These are phyloP conservation scores for Sesamia inferens DNA, from an alignment of 2,888 invertebrate genomes.

Conservation along the genomic window DNA sequence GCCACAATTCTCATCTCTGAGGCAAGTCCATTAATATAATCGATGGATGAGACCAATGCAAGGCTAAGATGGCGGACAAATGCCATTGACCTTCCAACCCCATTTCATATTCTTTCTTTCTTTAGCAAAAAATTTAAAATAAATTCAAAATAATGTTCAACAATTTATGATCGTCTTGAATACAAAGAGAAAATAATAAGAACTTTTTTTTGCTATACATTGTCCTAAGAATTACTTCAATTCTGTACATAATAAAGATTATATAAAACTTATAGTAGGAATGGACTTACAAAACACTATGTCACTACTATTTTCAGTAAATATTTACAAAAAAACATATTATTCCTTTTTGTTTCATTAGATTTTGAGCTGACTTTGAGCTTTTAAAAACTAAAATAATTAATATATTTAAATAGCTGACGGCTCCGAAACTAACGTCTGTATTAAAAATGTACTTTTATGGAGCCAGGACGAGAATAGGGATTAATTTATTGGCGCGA, in stretches of 20 bases:
- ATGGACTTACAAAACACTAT: slow-evolving; percentile 77
- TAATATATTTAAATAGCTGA: slow-evolving; percentile 65
- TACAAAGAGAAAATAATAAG: slow-evolving; percentile 31
- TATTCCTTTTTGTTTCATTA: slow-evolving; percentile 64
- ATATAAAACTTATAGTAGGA: slow-evolving; percentile 83
- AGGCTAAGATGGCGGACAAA: neutral
- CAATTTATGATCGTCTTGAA: slow-evolving; percentile 9
- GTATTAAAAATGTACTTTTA: slow-evolving; percentile 77
- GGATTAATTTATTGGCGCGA: slow-evolving; percentile 4
- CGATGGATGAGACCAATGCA: too few species aligned
- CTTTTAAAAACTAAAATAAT: slow-evolving; percentile 85
- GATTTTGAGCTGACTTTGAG: slow-evolving; percentile 89
- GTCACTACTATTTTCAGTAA: slow-evolving; percentile 69
- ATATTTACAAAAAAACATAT: slow-evolving; percentile 79
- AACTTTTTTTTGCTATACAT: slow-evolving; percentile 57
- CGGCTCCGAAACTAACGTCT: slow-evolving; percentile 62
- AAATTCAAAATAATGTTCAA: slow-evolving; percentile 6
- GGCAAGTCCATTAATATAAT: too few species aligned
- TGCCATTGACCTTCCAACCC: neutral
- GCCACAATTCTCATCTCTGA: too few species aligned
- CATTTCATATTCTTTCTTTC: neutral
- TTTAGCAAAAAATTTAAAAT: neutral
- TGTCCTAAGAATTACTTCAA: slow-evolving; percentile 49
- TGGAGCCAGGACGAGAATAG: slow-evolving; percentile 58
- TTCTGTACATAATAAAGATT: slow-evolving; percentile 65